Base-by-base conservation (phyloP, 2,797 vertebrate genomes). In the Bovichtus diacanthus region DNA sequence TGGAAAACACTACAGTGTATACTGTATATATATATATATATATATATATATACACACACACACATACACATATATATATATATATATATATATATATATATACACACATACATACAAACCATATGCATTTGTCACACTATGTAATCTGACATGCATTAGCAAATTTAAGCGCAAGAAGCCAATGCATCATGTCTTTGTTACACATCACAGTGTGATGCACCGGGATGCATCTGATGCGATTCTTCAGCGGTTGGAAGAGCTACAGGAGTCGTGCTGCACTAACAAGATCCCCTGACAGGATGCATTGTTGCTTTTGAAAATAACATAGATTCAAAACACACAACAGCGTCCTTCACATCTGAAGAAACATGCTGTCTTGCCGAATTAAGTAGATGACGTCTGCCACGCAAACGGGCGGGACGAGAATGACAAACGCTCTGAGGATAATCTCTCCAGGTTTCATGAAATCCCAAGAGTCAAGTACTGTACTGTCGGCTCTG, bases 241-340 rank as follows among this genome's bases (percentile, higher is more conserved):
- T 64, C 63, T 46, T 38, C 44, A 41, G 62, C 36, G n/a, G 55
- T 78, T 23, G 3, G 61, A 66, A 6, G 23, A 60, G 77, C 64
- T 6, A 39, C 66, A 38, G 1, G 65, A 64, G 46, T 76, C 71
- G 19, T 59, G 76, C 71, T 65, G 77, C 65, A 34, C 58, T 51
- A 29, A 81, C 80, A 58, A 80, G 66, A 73, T 78, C 77, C 81
- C 76, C 86, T 13, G 56, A 63, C 4, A 29, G 60, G 74, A 74
- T 76, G 64, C n/a, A 15, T 27, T 51, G 77, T 55, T 38, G 51
- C 44, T 63, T 63, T 43, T 55, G 9, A 73, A 55, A 61, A 70
- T 41, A 36, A 25, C 16, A 68, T 12, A n/a, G 46, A 56, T 74
- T 38, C 34, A 34, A 63, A 73, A 70, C 64, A 53, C 43, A 50